Evolutionary conservation across 2,888 invertebrate genomes (phyloP), one percentile per base, ranked within the genome.

Genomic region (Heliothis peltigera): DNA sequence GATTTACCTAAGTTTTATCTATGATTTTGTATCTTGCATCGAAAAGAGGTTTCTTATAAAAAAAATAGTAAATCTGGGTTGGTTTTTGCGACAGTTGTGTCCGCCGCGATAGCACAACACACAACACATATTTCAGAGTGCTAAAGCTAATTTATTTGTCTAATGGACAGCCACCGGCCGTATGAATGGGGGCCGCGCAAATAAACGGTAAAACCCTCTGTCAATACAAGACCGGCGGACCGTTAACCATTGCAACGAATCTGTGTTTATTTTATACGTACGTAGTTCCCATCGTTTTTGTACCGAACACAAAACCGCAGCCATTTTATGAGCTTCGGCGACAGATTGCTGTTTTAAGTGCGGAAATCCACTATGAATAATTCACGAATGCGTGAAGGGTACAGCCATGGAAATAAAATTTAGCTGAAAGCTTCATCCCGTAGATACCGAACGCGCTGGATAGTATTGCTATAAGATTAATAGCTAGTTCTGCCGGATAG

Each of bases 261-360:
- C 60, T 57, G 22, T 75, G 43, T 78, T 75, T 71, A 70, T 70
- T 65, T 61, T 48, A 59, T 55, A 73, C 55, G 66, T 58, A 75
- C 57, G 66, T 61, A 62, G 70, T 77, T 64, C 59, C 44, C 44
- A 25, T 43, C 32, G 57, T 75, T 70, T 60, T 60, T 62, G 64
- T 65, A 58, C 58, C 74, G 78, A 77, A 77, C 77, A 78, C 79
- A 81, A 84, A 87, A 85, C 84, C 85, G 79, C 85, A 82, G 75
- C 81, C 65, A 81, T 88, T 89, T 89, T 87, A 89, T 85, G 85
- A 85, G 77, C 81, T 74, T 78, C 82, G 65, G 73, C 84, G 86
- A 89, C 88, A 90, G 90, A 91, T 91, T 91, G 90, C 85, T 84
- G 87, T 89, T 91, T 90, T 89, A 88, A 91, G 89, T 88, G 87